Evolutionary conservation across 2,888 invertebrate species (phyloP), one percentile per base, ranked within the genome.

Genomic region (Nephrocerus scutellatus): DNA sequence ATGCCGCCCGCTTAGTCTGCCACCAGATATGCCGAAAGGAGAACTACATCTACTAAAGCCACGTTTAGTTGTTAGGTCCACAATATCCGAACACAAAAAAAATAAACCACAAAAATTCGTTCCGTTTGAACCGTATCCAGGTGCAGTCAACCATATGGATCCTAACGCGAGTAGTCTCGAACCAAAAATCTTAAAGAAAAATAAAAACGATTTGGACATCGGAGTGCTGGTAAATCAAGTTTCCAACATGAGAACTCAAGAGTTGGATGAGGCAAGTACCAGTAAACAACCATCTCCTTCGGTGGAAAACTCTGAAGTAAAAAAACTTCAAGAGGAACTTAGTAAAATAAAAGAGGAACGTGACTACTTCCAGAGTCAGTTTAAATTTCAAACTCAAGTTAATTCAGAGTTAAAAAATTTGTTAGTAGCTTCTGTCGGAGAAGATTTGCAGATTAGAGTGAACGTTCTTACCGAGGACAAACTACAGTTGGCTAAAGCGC

Each of bases 351-450:
- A 74, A 40, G 76, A 77, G 50, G 82, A 84, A 51, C 84, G 85
- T 60, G 74, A 76, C 49, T 76, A 78, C 55, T 71, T 85, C 26
- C 82, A 84, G 56, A 83, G 81, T 52, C 87, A 89, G 56, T 69
- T 87, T n/a, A 86, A 84, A 58, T 86, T 87, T 60, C 89, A 89
- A 71, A 80, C 80, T 10, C 87, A 89, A 70, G 86, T 93, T 1
- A 95, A 93, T 67, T 80, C 84, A 36, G 95, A 95, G 68, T 71
- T 95, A 36, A 95, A 95, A 65, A 89, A 87, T 56, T 75, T 95
- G 64, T 67, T 95, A 39, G 91, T 96, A 6, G 93, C 95, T 7
- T 91, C 93, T 10, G 87, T 96, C 52, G 95, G 93, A 6, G 95
- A 93, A 68, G 95, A 95, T 69, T 73, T 95, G 37, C 84, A 93